Evolutionary conservation across 1,140 invertebrate genomes (phyloP).

Genomic region (Drosophila bifasciata): DNA sequence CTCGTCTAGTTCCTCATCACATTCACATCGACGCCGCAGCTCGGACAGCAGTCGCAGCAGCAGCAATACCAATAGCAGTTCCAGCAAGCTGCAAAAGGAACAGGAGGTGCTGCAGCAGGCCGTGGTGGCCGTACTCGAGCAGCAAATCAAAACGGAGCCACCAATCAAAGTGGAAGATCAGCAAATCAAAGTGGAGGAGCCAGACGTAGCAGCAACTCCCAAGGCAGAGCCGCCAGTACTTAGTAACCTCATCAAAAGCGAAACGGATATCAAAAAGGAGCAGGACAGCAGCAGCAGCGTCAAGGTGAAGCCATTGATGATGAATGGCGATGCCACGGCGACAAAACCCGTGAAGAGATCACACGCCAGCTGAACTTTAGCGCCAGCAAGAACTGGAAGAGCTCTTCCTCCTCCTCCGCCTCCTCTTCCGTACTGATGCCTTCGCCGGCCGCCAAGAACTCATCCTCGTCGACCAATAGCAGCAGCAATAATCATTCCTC

Average conservation of each 20-base stretch:
- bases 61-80: constrained; percentile 50
- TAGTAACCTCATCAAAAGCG: constrained; percentile 48
- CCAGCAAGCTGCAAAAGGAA: constrained; percentile 35
- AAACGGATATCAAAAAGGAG: constrained; percentile 67
- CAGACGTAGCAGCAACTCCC: neutral
- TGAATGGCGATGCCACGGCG: constrained; percentile 47
- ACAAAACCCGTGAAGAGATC: constrained; percentile 74
- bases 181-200: constrained; percentile 20
- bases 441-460: constrained; percentile 66
- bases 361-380: constrained; percentile 71
- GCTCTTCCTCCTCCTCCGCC: too few species aligned
- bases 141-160: constrained; percentile 47
- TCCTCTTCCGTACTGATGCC: constrained; percentile 68
- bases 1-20: constrained; percentile 64
- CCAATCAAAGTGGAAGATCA: constrained; percentile 39
- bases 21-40: constrained; percentile 69
- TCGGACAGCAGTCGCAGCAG: constrained; percentile 75
- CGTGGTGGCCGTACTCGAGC: constrained; percentile 32
- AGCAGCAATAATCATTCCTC: constrained; percentile 64
- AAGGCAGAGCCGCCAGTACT: constrained; percentile 20
- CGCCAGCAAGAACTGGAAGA: constrained; percentile 13
- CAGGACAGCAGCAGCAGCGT: constrained; percentile 33
- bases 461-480: constrained; percentile 25
- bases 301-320: constrained; percentile 33
- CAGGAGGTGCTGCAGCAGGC: constrained; percentile 29